Evolutionary conservation across 2,888 invertebrate genomes (phyloP), one percentile per base, ranked within the genome.

Genomic region (Mythimna impura): DNA sequence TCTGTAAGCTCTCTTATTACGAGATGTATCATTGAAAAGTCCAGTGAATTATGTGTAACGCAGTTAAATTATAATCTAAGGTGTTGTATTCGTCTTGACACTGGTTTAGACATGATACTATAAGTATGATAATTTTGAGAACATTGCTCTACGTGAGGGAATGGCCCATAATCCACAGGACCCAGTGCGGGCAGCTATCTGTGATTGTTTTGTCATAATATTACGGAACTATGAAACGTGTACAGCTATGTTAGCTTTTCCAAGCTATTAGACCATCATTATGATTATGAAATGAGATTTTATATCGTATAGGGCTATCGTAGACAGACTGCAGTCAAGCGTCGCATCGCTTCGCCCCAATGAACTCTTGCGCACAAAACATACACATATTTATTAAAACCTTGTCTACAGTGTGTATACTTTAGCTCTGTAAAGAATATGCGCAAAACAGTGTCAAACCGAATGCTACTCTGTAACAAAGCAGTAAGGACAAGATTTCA

Each of bases 401-500:
- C 30, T 60, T 52, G n/a, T 9, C 22, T 57, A 10, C 47, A 64
- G 22, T 54, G 1, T 64, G 70, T 60, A 3, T 64, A 5, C 17
- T 4, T 10, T 58, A 22, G 10, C 6, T 30, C 30, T 58, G 50
- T 50, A 9, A 58, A 60, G 14, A 73, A 22, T 43, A 68, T 61
- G 70, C 66, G 70, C 70, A 61, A 54, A 61, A 74, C 67, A 73
- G 78, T 84, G 83, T 82, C 81, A 81, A 81, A 81, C 47, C 54
- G 79, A 88, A 86, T 64, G 17, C 73, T 74, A 79, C 63, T 64
- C 25, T 83, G 82, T 76, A 30, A 66, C 66, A 52, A 80, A 78
- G 43, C 54, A 68, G 63, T 88, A 88, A 83, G 80, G 78, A 72
- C 72, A 62, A 82, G 66, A 78, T 80, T 86, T 83, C 83, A 76